Evolutionary conservation across 2,113 vertebrate species (phyloP).

Genomic region (Dascyllus trimaculatus): DNA sequence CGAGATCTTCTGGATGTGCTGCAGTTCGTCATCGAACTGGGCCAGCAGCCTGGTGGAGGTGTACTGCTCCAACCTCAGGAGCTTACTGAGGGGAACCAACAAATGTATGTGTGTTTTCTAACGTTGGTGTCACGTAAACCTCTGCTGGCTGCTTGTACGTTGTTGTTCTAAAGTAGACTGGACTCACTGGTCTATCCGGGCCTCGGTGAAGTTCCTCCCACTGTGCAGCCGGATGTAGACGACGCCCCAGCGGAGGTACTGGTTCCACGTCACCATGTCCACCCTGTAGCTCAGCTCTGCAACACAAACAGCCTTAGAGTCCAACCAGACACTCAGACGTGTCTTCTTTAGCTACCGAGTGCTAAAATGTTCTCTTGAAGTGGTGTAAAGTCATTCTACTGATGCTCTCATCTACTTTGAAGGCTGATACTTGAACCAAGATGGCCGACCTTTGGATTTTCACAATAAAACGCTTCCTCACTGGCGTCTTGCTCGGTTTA

Average conservation of each 20-base stretch:
- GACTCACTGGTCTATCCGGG: slow-evolving; percentile 90
- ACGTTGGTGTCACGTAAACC: no score
- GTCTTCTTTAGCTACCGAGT: no score
- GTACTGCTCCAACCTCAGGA: slow-evolving; percentile 88
- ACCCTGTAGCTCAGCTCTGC: slow-evolving; percentile 92
- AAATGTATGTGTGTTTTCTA: no score
- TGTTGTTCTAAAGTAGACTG: no score
- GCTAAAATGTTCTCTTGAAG: no score
- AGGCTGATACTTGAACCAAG: no score
- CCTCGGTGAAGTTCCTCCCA: slow-evolving; percentile 84
- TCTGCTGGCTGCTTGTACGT: not conserved
- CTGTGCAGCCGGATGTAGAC: slow-evolving; percentile 88
- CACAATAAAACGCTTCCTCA: no score
- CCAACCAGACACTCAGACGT: not conserved
- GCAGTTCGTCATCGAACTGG: slow-evolving; percentile 91
- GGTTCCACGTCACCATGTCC: slow-evolving; percentile 94
- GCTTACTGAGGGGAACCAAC: slow-evolving; percentile 80
- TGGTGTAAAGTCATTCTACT: no score
- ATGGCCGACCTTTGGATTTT: no score
- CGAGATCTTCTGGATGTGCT: slow-evolving; percentile 88
- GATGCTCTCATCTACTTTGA: no score
- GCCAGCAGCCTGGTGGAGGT: slow-evolving; percentile 89
- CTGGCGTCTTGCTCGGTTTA: no score
- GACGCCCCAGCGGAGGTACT: slow-evolving; percentile 89
- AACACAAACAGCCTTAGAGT: slow-evolving; percentile 34